Conservation (phyloP, 2,888 invertebrate genomes). For the Catotricha subobsoleta region DNA sequence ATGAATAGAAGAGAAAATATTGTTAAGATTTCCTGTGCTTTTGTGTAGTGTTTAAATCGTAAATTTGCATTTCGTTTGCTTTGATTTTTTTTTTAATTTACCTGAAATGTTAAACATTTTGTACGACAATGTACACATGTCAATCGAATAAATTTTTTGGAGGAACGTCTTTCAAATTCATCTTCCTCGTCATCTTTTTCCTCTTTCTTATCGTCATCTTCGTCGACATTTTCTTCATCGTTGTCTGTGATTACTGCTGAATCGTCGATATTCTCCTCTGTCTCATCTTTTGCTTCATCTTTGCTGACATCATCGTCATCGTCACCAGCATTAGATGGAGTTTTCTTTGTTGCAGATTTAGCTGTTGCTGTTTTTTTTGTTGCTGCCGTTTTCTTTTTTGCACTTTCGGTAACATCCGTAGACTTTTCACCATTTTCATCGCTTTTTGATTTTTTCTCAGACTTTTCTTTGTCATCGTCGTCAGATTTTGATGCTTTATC, state of each 20-base stretch:
- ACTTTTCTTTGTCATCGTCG: neutral
- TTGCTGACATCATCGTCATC: constrained; percentile 21
- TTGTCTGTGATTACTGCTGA: constrained; percentile 35
- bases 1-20: too few relatives aligned
- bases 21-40: too few relatives aligned
- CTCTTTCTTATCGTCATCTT: constrained; percentile 18
- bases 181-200: constrained; percentile 11
- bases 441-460: constrained; percentile 1
- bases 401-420: neutral
- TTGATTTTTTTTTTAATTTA: constrained; percentile 18
- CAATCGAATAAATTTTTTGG: constrained; percentile 43
- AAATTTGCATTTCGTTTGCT: neutral
- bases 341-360: too few relatives aligned
- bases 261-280: constrained; percentile 20
- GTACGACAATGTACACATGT: constrained; percentile 61
- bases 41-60: neutral
- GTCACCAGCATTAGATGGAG: constrained; percentile 14
- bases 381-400: neutral
- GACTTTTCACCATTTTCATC: neutral
- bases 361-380: constrained; percentile 2
- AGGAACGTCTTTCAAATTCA: constrained; percentile 22
- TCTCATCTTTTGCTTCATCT: constrained; percentile 18
- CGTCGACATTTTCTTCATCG: constrained; percentile 29
- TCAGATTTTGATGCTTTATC: neutral
- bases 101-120: constrained; percentile 55